Percentiles rank a stretch among this genome's conserved stretches.
These are phyloP conservation scores for Dolomedes plantarius DNA, from an alignment of 2,888 invertebrate genomes.

Conservation along the genomic window DNA sequence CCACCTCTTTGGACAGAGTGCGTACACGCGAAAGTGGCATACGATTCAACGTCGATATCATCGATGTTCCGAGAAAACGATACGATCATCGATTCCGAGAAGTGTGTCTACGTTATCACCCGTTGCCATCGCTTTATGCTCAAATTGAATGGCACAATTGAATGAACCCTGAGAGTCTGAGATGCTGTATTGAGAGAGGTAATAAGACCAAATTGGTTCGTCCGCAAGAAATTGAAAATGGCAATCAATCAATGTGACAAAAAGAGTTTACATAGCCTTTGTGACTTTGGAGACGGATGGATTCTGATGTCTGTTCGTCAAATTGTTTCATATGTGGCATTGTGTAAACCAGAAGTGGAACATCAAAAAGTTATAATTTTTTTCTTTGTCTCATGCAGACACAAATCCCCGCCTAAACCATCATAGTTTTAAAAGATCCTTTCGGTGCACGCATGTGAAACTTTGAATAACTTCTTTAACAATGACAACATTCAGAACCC, in stretches of 20 bases:
- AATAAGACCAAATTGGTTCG: not conserved
- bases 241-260: not conserved
- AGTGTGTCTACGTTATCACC: conserved; percentile 20
- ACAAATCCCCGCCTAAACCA: too few species aligned
- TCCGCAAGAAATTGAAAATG: not conserved
- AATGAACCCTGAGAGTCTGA: conserved; percentile 20
- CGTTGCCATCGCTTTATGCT: conserved; percentile 12
- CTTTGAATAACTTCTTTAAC: too few species aligned
- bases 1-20: not conserved
- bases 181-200: not conserved
- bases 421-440: too few species aligned
- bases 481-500: too few species aligned
- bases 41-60: conserved; percentile 35
- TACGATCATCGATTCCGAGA: conserved; percentile 40
- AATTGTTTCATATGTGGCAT: not conserved
- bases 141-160: conserved; percentile 24
- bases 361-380: too few species aligned
- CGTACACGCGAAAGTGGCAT: not conserved
- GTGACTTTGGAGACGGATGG: not conserved
- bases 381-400: too few species aligned
- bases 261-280: not conserved
- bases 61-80: conserved; percentile 56
- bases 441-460: too few species aligned
- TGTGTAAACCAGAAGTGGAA: too few species aligned
- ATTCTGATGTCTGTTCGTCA: not conserved